A percentile compares a stretch with the other conserved stretches of the same genome.
Conservation (phyloP, 2,888 invertebrate species). For the Phalera bucephala region DNA sequence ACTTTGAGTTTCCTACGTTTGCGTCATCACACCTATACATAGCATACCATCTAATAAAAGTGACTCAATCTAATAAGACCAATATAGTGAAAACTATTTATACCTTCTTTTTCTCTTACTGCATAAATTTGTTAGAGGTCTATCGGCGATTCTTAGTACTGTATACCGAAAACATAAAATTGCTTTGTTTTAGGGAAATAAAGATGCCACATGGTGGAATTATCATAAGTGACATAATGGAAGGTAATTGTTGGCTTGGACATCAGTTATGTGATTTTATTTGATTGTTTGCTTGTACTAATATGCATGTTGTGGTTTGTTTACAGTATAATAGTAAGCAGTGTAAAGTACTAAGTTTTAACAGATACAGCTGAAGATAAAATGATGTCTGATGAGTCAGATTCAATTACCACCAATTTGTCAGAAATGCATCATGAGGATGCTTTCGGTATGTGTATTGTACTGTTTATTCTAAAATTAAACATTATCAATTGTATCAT, state of each 20-base stretch:
- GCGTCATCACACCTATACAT: no score
- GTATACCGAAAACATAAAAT: no score
- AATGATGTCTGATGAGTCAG: conserved; percentile 71
- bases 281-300: not conserved
- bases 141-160: no score
- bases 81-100: no score
- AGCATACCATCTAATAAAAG: no score
- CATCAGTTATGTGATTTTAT: not conserved
- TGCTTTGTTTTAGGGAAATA: conserved; percentile 40
- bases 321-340: conserved; percentile 21
- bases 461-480: no score
- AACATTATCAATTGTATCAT: no score
- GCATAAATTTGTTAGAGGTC: no score
- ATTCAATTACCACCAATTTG: conserved; percentile 61
- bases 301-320: conserved; percentile 12
- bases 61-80: no score
- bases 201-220: conserved; percentile 29
- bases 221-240: conserved; percentile 20
- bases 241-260: conserved; percentile 26
- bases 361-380: conserved; percentile 33
- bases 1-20: no score
- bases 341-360: conserved; percentile 22
- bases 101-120: no score
- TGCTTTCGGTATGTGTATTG: conserved; percentile 55
- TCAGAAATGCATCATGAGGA: conserved; percentile 69